Evolutionary conservation across 2,888 invertebrate species (phyloP).

Genomic region (Ophraella communa): DNA sequence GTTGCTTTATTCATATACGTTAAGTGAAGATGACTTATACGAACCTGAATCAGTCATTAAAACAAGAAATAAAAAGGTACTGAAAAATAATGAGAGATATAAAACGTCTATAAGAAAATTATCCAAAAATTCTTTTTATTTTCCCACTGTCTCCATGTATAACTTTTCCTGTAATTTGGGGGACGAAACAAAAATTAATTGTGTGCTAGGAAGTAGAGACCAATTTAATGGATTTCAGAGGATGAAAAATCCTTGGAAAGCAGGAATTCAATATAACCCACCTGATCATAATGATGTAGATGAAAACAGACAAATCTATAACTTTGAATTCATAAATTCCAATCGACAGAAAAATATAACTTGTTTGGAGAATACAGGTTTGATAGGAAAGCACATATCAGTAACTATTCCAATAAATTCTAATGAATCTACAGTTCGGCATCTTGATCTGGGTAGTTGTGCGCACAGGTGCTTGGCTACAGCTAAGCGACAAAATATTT

Average conservation of each 20-base stretch:
- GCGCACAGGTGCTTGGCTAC: slow-evolving; percentile 67
- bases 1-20: slow-evolving; percentile 59
- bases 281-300: slow-evolving; percentile 44
- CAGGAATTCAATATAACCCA: slow-evolving; percentile 29
- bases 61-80: slow-evolving; percentile 63
- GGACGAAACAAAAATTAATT: slow-evolving; percentile 27
- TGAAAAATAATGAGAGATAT: slow-evolving; percentile 66
- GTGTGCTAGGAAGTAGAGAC: slow-evolving; percentile 42
- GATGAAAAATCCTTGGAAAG: slow-evolving; percentile 33
- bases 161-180: slow-evolving; percentile 51
- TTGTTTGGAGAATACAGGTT: slow-evolving; percentile 53
- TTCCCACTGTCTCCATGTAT: slow-evolving; percentile 67
- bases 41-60: slow-evolving; percentile 45
- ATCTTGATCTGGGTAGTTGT: slow-evolving; percentile 62
- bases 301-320: slow-evolving; percentile 42
- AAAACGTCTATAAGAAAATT: slow-evolving; percentile 66
- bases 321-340: slow-evolving; percentile 39
- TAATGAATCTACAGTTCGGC: slow-evolving; percentile 55
- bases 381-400: slow-evolving; percentile 56
- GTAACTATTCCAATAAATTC: slow-evolving; percentile 59
- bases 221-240: slow-evolving; percentile 34
- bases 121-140: slow-evolving; percentile 65
- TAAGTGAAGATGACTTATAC: slow-evolving; percentile 40
- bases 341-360: slow-evolving; percentile 36
- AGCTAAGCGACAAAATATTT: slow-evolving; percentile 65